Evolutionary conservation across 64 coral and sea anemone genomes (phyloP).

Genomic region (Pocillopora verrucosa): DNA sequence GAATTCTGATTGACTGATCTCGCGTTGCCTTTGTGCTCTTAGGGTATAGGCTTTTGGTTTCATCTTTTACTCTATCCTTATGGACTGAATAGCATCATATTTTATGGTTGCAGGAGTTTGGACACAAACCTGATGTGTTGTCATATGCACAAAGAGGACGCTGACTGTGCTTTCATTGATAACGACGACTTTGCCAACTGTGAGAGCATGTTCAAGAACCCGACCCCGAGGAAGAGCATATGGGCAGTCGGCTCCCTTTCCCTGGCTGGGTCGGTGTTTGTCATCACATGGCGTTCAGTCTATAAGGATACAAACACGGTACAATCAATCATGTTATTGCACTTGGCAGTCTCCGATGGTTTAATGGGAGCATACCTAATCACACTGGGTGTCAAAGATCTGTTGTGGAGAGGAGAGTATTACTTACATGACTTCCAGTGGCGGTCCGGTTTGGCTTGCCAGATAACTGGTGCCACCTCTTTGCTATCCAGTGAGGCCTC

Average conservation of each 20-base stretch:
- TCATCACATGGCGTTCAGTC: neutral
- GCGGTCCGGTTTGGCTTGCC: neutral
- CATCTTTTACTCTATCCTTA: too few species aligned
- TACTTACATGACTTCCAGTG: neutral
- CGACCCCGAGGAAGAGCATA: neutral
- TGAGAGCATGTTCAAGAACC: neutral
- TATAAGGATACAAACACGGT: neutral
- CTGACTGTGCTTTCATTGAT: neutral
- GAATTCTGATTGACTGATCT: too few species aligned
- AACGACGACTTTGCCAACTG: neutral
- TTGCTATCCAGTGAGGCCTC: neutral
- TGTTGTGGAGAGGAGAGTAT: neutral
- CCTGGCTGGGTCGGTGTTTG: neutral
- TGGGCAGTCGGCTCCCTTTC: neutral
- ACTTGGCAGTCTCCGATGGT: neutral
- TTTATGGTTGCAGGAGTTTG: too few species aligned
- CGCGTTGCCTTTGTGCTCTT: too few species aligned
- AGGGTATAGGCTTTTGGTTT: too few species aligned
- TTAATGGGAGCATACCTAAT: slow-evolving; percentile 2
- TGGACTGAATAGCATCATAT: too few species aligned
- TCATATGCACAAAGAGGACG: neutral
- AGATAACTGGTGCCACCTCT: slow-evolving; percentile 5
- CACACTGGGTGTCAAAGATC: neutral
- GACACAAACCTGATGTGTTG: too few species aligned
- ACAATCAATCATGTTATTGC: neutral